These are phyloP conservation scores for Nomada ferruginata DNA, from an alignment of 2,888 invertebrate genomes.

Conservation along the genomic window DNA sequence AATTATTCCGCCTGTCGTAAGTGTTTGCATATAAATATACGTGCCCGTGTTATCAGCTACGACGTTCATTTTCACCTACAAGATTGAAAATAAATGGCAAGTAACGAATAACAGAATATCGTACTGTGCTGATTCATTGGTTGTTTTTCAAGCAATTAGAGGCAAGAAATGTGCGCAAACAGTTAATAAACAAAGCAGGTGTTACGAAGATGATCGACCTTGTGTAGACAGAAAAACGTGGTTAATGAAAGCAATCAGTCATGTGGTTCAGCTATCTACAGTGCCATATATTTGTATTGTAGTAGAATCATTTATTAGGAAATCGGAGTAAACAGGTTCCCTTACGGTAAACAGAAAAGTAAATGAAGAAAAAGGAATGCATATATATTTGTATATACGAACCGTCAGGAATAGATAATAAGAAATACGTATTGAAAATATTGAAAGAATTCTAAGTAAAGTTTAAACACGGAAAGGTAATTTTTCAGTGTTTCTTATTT, in stretches of 20 bases:
- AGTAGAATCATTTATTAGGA: neutral
- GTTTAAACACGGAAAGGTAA: too few relatives aligned
- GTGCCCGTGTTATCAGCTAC: neutral
- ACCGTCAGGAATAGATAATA: too few relatives aligned
- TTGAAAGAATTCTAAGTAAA: too few relatives aligned
- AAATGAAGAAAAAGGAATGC: neutral
- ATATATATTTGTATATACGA: neutral
- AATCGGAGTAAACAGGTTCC: neutral
- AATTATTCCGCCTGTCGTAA: constrained; percentile 15
- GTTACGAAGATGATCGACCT: constrained; percentile 51
- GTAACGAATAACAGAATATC: neutral
- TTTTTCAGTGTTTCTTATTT: too few relatives aligned
- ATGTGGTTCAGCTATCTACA: constrained; percentile 45
- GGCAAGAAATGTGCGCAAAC: neutral
- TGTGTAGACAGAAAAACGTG: constrained; percentile 64
- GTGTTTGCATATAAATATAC: neutral
- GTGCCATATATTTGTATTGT: neutral
- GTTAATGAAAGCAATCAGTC: constrained; percentile 43
- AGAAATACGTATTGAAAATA: too few relatives aligned
- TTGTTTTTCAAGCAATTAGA: neutral
- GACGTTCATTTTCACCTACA: neutral
- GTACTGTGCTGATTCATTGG: neutral
- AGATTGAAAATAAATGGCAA: constrained; percentile 1
- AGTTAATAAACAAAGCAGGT: constrained; percentile 22
- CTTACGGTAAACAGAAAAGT: too few relatives aligned